phyloP scores from a whole-genome alignment of 2,888 invertebrate genomes.

The Chalcis sispes region DNA sequence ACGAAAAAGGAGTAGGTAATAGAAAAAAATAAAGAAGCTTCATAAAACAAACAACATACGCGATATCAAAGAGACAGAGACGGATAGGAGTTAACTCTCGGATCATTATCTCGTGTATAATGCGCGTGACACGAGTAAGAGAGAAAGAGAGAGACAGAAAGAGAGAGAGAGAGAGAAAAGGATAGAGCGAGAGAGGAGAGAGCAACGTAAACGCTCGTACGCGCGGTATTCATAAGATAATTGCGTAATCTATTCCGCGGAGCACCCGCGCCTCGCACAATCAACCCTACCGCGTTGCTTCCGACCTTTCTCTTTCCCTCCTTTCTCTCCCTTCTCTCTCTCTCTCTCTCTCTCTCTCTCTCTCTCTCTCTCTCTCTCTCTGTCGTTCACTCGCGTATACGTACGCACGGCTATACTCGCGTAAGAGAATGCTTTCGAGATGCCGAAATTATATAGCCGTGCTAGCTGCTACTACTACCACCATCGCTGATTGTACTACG shows the following conservation, averaged over 20 bases:
- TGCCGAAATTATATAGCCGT: slow-evolving; percentile 33
- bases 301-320: too few species aligned
- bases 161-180: neutral
- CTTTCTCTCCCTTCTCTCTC: too few species aligned
- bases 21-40: too few species aligned
- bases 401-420: neutral
- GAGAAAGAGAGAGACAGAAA: neutral
- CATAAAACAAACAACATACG: too few species aligned
- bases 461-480: neutral
- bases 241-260: slow-evolving; percentile 54
- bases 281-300: slow-evolving; percentile 14
- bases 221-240: slow-evolving; percentile 54
- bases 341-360: too few species aligned
- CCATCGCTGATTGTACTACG: neutral
- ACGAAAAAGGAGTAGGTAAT: too few species aligned
- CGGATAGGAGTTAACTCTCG: neutral
- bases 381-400: neutral
- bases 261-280: slow-evolving; percentile 39
- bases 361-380: too few species aligned
- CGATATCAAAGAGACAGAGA: too few species aligned
- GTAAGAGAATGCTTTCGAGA: too few species aligned
- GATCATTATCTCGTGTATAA: slow-evolving; percentile 7
- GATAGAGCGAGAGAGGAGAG: too few species aligned
- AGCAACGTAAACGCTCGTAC: slow-evolving; percentile 29
- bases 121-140: neutral